Evolutionary conservation across 2,797 vertebrate genomes (phyloP), one percentile per base, ranked within the genome.

Genomic region (Myotis pilosus): DNA sequence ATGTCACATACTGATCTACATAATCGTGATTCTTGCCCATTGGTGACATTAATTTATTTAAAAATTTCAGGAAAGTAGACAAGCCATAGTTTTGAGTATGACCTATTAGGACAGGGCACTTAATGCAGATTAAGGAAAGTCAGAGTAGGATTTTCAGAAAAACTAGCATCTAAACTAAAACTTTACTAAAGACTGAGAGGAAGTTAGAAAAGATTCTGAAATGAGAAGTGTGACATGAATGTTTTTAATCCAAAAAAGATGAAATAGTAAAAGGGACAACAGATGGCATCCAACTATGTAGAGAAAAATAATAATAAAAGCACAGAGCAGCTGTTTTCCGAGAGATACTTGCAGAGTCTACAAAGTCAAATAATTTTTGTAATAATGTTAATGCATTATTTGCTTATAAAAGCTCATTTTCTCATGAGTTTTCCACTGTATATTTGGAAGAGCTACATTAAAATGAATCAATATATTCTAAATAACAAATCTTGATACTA

Each of bases 1-100:
- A 57, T 44, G 12, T 89, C 36, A 92, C n/a, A 78, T 72, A 64
- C 30, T 62, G n/a, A 64, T 78, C 82, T 53, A 79, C 17, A 79
- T 6, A 15, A 13, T 53, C 11, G 69, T 49, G 36, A 19, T 49
- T 92, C 87, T 89, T 44, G 44, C 4, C 49, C 5, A 23, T 66
- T 49, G 44, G 2, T 1, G 1, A 2, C 33, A 79, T 92, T 23
- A 55, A 51, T 60, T 23, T 81, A 91, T 76, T 89, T 79, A 23
- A 17, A 96, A 88, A 83, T 76, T 76, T 81, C n/a, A 72, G 28
- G 60, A 85, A 72, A 80, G 62, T 79, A 74, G 81, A 85, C 2
- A 57, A 72, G 23, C 55, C 49, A 53, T 44, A 75, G 47, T 74
- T 94, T 95, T 75, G 11, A 49, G 38, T 49, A 64, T 79, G 20